These are phyloP conservation scores for Sycophila sp. DNA, from an alignment of 1,140 invertebrate genomes.

Conservation along the genomic window DNA sequence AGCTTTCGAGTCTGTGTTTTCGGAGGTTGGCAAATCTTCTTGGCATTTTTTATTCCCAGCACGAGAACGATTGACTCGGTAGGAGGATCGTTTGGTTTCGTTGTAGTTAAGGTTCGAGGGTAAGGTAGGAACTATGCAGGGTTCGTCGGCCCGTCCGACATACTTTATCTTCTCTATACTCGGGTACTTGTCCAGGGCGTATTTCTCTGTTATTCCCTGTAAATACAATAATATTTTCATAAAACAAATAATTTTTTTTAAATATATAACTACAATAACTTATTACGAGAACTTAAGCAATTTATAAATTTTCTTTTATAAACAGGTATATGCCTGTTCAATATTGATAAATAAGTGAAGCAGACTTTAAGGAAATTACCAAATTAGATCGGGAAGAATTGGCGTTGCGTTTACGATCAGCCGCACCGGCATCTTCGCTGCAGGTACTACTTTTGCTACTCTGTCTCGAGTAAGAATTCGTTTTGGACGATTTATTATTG, in stretches of 20 bases:
- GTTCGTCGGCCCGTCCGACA: slow-evolving; percentile 24
- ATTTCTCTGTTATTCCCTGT: slow-evolving; percentile 10
- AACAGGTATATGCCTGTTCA: no score
- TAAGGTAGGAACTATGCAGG: slow-evolving; percentile 34
- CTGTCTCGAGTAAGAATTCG: slow-evolving; percentile 29
- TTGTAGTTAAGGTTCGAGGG: slow-evolving; percentile 20
- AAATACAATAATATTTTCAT: background rate
- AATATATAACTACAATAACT: background rate
- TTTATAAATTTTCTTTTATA: background rate
- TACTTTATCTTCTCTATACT: slow-evolving; percentile 37
- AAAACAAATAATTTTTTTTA: background rate
- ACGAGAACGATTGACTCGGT: slow-evolving; percentile 23
- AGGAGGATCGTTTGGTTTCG: slow-evolving; percentile 32
- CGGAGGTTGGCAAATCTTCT: background rate
- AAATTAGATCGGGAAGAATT: slow-evolving; percentile 6
- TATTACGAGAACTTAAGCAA: no score
- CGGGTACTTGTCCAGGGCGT: slow-evolving; percentile 17
- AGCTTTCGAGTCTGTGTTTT: background rate
- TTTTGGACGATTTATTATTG: slow-evolving; percentile 24
- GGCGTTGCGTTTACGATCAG: slow-evolving; percentile 4
- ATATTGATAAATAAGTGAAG: background rate
- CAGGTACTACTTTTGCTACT: slow-evolving; percentile 31
- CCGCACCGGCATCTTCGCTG: background rate
- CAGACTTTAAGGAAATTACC: slow-evolving; percentile 5
- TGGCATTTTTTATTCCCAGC: background rate